Base-by-base conservation (phyloP, 2,888 invertebrate species). In the Stenolophus ochropezus region DNA sequence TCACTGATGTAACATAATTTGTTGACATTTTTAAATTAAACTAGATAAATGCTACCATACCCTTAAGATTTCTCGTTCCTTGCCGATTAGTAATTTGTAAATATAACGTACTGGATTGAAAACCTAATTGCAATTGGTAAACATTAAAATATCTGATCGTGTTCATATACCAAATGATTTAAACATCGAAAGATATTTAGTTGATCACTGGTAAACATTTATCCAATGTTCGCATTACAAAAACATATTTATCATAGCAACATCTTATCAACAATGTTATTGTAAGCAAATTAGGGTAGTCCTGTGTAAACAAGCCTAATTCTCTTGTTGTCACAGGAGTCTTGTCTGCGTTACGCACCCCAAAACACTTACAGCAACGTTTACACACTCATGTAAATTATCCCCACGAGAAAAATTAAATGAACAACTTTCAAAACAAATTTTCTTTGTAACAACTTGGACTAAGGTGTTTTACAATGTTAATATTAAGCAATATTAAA, bases 201-300 rank as follows among this genome's bases (percentile, higher is more conserved):
- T 16, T 51, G 14, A 51, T 14, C 51, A 51, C 25, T 5, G 4
- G n/a, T 25, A 56, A 61, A 61, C 25, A 61, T 61, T 61, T 61
- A 25, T 14, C 25, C 14, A 23, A 61, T 25, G 23, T 61, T 61
- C 4, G 61, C 25, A 61, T 61, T 61, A 25, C 61, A 61, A 61
- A 25, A 61, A 23, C 25, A 61, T 21, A 61, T 61, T 61, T 61
- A 61, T 61, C 61, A 14, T 61, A 14, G 14, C 20, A 56, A 56
- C 56, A 56, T 56, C 56, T 56, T 21, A 56, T 56, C 61, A 61
- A 61, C 61, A 61, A 61, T 61, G 25, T 61, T 61, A 61, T 61
- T 61, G 14, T 61, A 61, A 23, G 8, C 61, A 61, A 61, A 61
- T 61, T 61, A 25, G 25, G 23, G 14, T 21, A 23, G 61, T 61